Evolutionary conservation across 2,888 invertebrate genomes (phyloP).

Genomic region (Drosophila macrospina): DNA sequence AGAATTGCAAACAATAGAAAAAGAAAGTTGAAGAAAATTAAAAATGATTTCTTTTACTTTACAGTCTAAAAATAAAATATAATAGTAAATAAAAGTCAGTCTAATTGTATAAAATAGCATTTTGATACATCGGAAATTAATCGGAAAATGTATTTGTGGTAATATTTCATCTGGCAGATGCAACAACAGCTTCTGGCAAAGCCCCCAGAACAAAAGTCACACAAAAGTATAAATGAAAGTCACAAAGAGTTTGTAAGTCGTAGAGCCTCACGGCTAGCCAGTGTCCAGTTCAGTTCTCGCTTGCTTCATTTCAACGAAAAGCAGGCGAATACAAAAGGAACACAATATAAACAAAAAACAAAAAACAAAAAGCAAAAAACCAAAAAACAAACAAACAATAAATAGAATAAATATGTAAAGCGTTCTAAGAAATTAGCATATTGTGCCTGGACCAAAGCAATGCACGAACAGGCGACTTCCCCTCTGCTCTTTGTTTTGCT

Average conservation of each 20-base stretch:
- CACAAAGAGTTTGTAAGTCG: slow-evolving; percentile 47
- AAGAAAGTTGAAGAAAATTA: too few species aligned
- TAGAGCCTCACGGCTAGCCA: slow-evolving; percentile 9
- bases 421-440: slow-evolving; percentile 74
- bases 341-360: slow-evolving; percentile 42
- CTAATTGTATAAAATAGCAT: too few species aligned
- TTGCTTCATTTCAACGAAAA: slow-evolving; percentile 47
- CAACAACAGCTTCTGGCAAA: slow-evolving; percentile 13
- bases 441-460: slow-evolving; percentile 39
- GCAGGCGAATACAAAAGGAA: slow-evolving; percentile 16
- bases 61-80: too few species aligned
- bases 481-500: neutral
- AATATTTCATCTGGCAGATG: slow-evolving; percentile 50
- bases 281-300: slow-evolving; percentile 50
- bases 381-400: slow-evolving; percentile 69
- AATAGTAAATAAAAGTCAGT: too few species aligned
- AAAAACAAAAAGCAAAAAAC: slow-evolving; percentile 77
- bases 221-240: slow-evolving; percentile 72
- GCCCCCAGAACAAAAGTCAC: slow-evolving; percentile 14
- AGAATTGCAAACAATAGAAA: too few species aligned
- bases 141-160: slow-evolving; percentile 22
- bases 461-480: neutral
- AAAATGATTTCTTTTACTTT: too few species aligned
- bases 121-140: neutral
- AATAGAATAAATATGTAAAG: slow-evolving; percentile 77